These are phyloP conservation scores for Callopanchax toddi DNA, from an alignment of 2,113 vertebrate genomes.

Conservation along the genomic window DNA sequence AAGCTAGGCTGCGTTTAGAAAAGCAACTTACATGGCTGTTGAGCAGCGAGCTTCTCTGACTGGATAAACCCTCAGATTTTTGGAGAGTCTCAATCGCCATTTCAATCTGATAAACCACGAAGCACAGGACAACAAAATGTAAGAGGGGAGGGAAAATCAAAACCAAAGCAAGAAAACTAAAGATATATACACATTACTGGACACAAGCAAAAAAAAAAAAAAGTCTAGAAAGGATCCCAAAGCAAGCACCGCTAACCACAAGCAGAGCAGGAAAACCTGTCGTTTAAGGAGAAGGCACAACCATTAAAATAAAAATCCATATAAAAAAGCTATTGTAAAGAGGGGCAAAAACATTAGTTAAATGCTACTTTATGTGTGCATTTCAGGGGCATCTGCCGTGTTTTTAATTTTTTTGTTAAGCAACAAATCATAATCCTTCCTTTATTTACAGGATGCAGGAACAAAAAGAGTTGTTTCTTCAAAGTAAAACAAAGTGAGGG, in stretches of 20 bases:
- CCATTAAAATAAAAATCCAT: neutral
- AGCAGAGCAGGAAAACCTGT: constrained; percentile 78
- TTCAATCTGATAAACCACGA: constrained; percentile 95
- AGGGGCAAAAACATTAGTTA: too few relatives aligned
- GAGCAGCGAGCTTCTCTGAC: constrained; percentile 98
- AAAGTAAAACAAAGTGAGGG: too few relatives aligned
- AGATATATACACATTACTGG: constrained; percentile 40
- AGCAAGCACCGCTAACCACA: constrained; percentile 85
- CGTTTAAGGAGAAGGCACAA: constrained; percentile 5
- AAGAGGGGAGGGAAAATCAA: constrained; percentile 40
- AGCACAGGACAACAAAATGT: constrained; percentile 80
- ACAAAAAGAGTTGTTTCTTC: too few relatives aligned
- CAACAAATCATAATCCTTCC: neutral
- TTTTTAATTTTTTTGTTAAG: neutral
- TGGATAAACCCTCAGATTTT: constrained; percentile 98
- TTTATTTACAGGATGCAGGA: too few relatives aligned
- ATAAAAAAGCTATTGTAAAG: too few relatives aligned
- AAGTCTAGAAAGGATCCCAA: constrained; percentile 42
- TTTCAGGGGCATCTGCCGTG: too few relatives aligned
- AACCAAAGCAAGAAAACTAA: constrained; percentile 56
- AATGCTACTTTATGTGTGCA: too few relatives aligned
- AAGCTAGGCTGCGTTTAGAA: constrained; percentile 36
- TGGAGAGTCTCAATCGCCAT: constrained; percentile 99
- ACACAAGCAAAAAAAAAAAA: constrained; percentile 42
- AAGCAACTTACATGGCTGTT: constrained; percentile 99